Base-by-base conservation (phyloP, 2,888 invertebrate genomes). In the Drosophila putrida region DNA sequence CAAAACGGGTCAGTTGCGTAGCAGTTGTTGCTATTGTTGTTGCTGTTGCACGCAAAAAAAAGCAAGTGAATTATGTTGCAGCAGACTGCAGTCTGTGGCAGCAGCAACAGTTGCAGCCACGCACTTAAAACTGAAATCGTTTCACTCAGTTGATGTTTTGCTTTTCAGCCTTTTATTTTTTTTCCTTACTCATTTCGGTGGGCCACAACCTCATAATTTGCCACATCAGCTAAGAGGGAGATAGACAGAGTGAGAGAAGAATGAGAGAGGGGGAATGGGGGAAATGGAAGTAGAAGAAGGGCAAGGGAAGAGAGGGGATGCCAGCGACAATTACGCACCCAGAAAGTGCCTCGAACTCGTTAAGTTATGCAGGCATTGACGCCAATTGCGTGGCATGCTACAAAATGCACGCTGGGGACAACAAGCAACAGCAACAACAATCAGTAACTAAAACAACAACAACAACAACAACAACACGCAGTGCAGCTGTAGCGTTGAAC, bases 1-100 rank as follows among this genome's bases (percentile, higher is more conserved):
- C 79, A 83, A 80, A 82, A 86, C 84, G 81, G 80, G 87, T 86
- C 88, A 83, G 80, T 78, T 86, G 82, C 75, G 78, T 83, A 75
- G 67, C 60, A 53, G 47, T 60, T 59, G 59, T 74, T 74, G 77
- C 39, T 39, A 28, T 38, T 46, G 63, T 8, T 63, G 59, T 51
- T 59, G 60, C 35, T 58, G 77, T 59, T 76, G 87, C 75, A 72
- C 77, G 72, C 85, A 72, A 72, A 79, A 80, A 66, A 64, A 20
- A 20, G 65, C 85, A 87, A 82, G 83, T 87, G 71, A 87, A 87
- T 74, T 78, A 87, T 80, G 75, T 70, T 75, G 78, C 78, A 69
- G 78, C 50, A 54, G 75, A 41, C 59, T 49, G 75, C 71, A 47
- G 60, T 28, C 57, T 38, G 44, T 41, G 44, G 46, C 58, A 49